Evolutionary conservation across 2,113 vertebrate genomes (phyloP), one percentile per base, ranked within the genome.

Genomic region (Steatornis caripensis): DNA sequence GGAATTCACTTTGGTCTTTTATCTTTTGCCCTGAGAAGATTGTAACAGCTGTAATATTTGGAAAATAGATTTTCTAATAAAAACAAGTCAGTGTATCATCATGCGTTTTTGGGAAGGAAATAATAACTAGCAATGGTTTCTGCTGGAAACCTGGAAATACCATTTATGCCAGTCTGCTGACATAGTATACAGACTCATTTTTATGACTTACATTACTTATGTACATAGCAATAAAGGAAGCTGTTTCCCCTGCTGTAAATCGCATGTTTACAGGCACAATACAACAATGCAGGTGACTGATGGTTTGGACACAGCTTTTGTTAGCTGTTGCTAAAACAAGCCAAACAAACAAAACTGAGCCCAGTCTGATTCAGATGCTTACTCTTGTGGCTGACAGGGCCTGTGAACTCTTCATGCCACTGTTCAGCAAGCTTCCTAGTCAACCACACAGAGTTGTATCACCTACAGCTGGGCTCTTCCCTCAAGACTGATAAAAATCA

Each of bases 361-460:
- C 21, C 12, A n/a, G 11, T 13, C 21, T 34, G 65, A 71, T 60
- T 85, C 23, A 87, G 57, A 32, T 26, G 15, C 39, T 71, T 46
- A 6, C 8, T 87, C 7, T 65, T 1, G 0, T 0, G 3, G 34
- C 51, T 89, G 81, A 30, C 21, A 84, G 1, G 1, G 37, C 5
- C 32, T 81, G 15, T 39, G 57, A 71, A 19, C 37, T 71, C 68
- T 81, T 75, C 34, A 21, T 84, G 69, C 16, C 53, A 34, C 21
- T 3, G 9, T 36, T 82, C 41, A 45, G 58, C 30, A 83, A 61
- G 24, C 39, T 80, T 86, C 85, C 39, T 68, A 55, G 65, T 80
- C 36, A 39, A 1, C 8, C 45, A 58, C 24, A 37, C 6, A 41
- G 4, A n/a, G 32, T 70, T n/a, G 46, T 84, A 41, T 58, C 12